Evolutionary conservation across 2,888 invertebrate species (phyloP).

Genomic region (Torymus texanus): DNA sequence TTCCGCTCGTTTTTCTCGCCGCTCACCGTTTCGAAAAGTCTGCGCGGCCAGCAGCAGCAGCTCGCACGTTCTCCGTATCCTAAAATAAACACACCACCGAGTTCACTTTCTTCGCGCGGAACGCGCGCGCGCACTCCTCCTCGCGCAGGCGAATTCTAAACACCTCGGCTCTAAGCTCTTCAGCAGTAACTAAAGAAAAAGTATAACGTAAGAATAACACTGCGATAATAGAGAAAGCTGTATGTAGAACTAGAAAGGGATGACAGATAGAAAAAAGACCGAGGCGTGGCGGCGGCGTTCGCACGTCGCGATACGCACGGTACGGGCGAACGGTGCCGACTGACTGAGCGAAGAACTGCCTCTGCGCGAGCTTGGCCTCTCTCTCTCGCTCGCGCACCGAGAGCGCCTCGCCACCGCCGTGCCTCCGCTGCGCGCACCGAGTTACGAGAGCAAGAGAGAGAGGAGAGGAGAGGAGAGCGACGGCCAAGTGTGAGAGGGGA

Average conservation of each 20-base stretch:
- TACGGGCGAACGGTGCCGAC: slow-evolving; percentile 44
- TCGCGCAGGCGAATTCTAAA: not conserved
- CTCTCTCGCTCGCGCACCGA: not conserved
- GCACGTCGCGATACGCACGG: slow-evolving; percentile 33
- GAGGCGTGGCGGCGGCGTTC: no score
- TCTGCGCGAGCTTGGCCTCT: not conserved
- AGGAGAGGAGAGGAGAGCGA: not conserved
- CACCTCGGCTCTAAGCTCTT: no score
- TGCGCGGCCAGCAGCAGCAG: not conserved
- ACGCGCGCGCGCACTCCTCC: not conserved
- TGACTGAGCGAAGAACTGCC: slow-evolving; percentile 12
- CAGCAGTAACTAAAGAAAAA: no score
- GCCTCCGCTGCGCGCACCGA: not conserved
- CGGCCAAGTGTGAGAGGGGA: not conserved
- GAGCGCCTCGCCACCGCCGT: slow-evolving; percentile 3
- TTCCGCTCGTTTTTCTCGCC: slow-evolving; percentile 15
- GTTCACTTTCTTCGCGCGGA: slow-evolving; percentile 40
- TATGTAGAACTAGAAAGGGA: no score
- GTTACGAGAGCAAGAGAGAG: not conserved
- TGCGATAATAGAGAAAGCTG: no score
- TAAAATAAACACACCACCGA: slow-evolving; percentile 39
- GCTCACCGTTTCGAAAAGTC: slow-evolving; percentile 10
- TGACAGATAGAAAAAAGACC: no score
- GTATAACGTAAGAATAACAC: no score
- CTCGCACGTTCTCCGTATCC: slow-evolving; percentile 6